Conservation (phyloP, 2,888 invertebrate genomes). For the Pandemis corylana region DNA sequence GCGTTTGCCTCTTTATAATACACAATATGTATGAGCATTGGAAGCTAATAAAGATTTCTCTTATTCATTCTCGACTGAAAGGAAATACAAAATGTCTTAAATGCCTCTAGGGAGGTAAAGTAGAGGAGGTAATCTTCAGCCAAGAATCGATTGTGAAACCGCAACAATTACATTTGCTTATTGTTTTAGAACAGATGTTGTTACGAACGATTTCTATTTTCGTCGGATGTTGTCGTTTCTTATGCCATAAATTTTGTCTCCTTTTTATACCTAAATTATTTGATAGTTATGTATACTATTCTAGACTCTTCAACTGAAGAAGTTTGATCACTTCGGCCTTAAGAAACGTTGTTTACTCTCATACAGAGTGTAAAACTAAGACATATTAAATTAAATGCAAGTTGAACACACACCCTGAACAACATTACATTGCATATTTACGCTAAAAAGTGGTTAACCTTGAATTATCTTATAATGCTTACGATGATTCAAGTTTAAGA, state of each 20-base stretch:
- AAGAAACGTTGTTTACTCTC: not conserved
- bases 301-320: not conserved
- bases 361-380: not conserved
- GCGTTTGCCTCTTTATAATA: constrained; percentile 1
- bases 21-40: not conserved
- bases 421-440: not conserved
- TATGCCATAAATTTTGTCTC: not conserved
- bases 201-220: not conserved
- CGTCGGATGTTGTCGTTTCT: not conserved
- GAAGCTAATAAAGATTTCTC: constrained; percentile 6
- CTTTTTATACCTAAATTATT: too few relatives aligned
- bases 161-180: too few relatives aligned
- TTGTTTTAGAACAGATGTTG: not conserved
- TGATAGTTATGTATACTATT: not conserved
- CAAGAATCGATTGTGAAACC: not conserved
- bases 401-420: not conserved
- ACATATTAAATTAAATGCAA: not conserved
- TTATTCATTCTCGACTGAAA: not conserved
- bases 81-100: not conserved
- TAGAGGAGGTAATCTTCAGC: not conserved
- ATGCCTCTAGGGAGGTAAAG: not conserved
- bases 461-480: too few relatives aligned
- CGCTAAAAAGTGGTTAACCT: too few relatives aligned
- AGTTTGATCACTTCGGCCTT: not conserved
- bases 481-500: too few relatives aligned